Evolutionary conservation across 1,140 invertebrate genomes (phyloP), one percentile per base, ranked within the genome.

Genomic region (Chionoecetes opilio): DNA sequence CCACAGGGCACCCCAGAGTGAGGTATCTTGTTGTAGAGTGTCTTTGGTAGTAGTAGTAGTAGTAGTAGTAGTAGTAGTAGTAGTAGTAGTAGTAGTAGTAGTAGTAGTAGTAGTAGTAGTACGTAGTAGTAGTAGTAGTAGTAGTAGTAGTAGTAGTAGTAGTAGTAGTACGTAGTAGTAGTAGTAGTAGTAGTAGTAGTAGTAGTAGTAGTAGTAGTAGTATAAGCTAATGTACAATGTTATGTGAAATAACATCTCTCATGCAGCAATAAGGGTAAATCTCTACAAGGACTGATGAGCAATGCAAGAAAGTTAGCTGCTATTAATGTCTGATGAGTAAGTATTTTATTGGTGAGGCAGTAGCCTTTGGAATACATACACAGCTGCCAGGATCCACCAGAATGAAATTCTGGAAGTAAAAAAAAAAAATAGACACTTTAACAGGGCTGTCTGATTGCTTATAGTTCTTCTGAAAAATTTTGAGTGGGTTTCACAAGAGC

Each of bases 311-410:
- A 26, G n/a, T 75, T 75, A 75, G 63, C 63, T n/a, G n/a, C 63
- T 75, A 75, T n/a, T 2, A n/a, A 75, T n/a, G 26, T 26, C 21
- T 11, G 63, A 5, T n/a, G 63, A n/a, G 63, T 75, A 1, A 75
- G n/a, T 11, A 75, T 11, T 75, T 75, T 75, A 75, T 26, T n/a
- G 0, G 63, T 75, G 63, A 75, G 63, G 63, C 63, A 75, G n/a
- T 26, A 2, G 63, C 63, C 63, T 75, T 21, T 75, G 21, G 31
- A 53, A 94, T 94, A 94, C 93, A 88, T 94, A 94, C 93, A 94
- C 46, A 82, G 46, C 53, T 94, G 93, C 93, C 93, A 94, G 32
- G 93, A 94, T 34, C 93, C 93, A 26, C 93, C 93, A 94, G 21
- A 90, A 32, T 86, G 82, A 82, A 87, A 41, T 34, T 37, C 93